A percentile compares a stretch with the other conserved stretches of the same genome.
These are phyloP conservation scores for Ameiurus melas DNA, from an alignment of 2,113 vertebrate species.

Conservation along the genomic window DNA sequence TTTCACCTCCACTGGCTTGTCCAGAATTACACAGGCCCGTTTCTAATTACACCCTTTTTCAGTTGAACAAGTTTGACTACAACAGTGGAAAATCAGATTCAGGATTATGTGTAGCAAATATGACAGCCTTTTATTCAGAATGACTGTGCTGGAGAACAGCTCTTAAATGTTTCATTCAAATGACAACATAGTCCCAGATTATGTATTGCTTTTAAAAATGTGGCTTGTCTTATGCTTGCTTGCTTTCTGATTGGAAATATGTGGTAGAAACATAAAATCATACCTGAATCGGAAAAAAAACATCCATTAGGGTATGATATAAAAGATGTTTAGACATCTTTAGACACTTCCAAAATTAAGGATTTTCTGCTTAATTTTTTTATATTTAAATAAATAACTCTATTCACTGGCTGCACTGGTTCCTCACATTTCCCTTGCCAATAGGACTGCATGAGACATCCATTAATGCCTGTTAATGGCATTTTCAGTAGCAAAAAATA, in stretches of 20 bases:
- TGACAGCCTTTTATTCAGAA: slow-evolving; percentile 6
- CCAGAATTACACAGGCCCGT: neutral
- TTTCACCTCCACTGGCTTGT: slow-evolving; percentile 27
- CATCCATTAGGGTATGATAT: slow-evolving; percentile 15
- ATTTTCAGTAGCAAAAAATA: slow-evolving; percentile 28
- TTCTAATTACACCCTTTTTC: slow-evolving; percentile 15
- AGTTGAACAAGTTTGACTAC: slow-evolving; percentile 7
- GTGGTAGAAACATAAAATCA: neutral
- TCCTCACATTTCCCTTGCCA: slow-evolving; percentile 12
- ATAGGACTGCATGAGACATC: slow-evolving; percentile 33
- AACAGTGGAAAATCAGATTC: slow-evolving; percentile 16
- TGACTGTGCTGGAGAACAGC: neutral
- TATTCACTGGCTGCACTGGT: slow-evolving; percentile 18
- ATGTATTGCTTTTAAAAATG: neutral
- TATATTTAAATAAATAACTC: slow-evolving; percentile 10
- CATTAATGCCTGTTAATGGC: slow-evolving; percentile 38
- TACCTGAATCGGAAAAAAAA: neutral
- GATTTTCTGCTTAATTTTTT: neutral
- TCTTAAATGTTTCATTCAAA: slow-evolving; percentile 11
- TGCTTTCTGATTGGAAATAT: neutral
- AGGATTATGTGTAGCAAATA: slow-evolving; percentile 2
- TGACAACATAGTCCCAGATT: neutral
- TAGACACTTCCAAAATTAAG: neutral
- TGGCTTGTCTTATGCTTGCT: neutral
- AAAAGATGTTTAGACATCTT: neutral